Percentiles rank a stretch among this genome's conserved stretches.
phyloP scores from a whole-genome alignment of 2,888 invertebrate species.

The Andrena dorsata region DNA sequence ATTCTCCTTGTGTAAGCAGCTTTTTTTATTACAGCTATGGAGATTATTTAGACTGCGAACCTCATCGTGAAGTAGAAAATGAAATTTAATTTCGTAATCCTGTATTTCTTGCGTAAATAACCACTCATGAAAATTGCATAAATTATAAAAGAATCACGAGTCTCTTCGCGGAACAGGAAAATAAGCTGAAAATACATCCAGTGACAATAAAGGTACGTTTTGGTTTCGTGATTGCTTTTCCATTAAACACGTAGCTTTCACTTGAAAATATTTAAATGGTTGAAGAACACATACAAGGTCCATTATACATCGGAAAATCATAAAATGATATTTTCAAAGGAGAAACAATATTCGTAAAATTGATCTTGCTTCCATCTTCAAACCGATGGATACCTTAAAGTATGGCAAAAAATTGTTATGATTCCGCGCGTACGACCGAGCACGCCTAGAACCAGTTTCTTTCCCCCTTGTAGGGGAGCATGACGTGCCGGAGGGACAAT shows the following conservation, averaged over 20 bases:
- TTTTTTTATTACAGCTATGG: slow-evolving; percentile 1
- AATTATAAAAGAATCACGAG: background rate
- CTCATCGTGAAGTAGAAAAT: too few relatives aligned
- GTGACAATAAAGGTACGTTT: background rate
- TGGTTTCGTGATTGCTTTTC: background rate
- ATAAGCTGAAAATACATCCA: background rate
- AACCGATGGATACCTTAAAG: too few relatives aligned
- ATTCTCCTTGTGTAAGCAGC: background rate
- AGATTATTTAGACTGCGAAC: background rate
- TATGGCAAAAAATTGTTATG: too few relatives aligned
- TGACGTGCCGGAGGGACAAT: too few relatives aligned
- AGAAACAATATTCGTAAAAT: too few relatives aligned
- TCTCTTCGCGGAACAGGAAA: background rate
- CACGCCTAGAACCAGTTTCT: too few relatives aligned
- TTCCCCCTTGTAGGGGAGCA: too few relatives aligned
- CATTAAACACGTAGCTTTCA: too few relatives aligned
- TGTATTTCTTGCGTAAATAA: background rate
- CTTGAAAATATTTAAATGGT: background rate
- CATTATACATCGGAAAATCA: background rate
- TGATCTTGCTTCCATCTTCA: too few relatives aligned
- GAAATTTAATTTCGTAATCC: background rate
- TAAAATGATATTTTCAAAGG: background rate
- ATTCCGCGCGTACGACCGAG: too few relatives aligned
- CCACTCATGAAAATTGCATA: background rate
- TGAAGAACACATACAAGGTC: background rate